Percentiles rank a stretch among this genome's conserved stretches.
phyloP scores from a whole-genome alignment of 1,140 invertebrate genomes.

The Drosophila navojoa region DNA sequence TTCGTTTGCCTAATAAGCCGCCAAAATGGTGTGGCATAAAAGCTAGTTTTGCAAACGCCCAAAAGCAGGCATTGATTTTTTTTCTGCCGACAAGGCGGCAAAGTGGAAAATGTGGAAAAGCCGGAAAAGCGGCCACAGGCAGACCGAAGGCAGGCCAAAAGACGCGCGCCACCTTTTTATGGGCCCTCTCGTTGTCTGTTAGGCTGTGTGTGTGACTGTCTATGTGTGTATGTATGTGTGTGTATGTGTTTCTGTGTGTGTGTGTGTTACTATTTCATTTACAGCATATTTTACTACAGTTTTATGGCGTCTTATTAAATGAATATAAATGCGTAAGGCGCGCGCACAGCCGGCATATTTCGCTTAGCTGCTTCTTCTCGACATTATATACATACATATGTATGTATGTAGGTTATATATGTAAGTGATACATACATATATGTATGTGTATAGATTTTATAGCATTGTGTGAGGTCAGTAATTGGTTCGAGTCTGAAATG shows the following conservation, averaged over 20 bases:
- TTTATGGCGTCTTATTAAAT: conserved; percentile 78
- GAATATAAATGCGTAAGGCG: conserved; percentile 66
- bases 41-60: conserved; percentile 33
- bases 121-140: conserved; percentile 1
- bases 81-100: not conserved
- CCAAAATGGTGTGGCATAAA: conserved; percentile 37
- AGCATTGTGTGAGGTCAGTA: conserved; percentile 69
- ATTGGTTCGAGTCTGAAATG: conserved; percentile 42
- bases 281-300: conserved; percentile 76
- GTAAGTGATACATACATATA: conserved; percentile 16
- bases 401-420: not conserved
- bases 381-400: too few species aligned
- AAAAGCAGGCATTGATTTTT: conserved; percentile 65
- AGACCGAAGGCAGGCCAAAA: conserved; percentile 6
- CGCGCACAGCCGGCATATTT: conserved; percentile 26
- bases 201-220: conserved; percentile 28
- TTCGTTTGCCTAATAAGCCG: conserved; percentile 57
- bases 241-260: conserved; percentile 30
- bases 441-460: too few species aligned
- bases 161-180: conserved; percentile 58
- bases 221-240: conserved; percentile 25
- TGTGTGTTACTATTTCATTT: conserved; percentile 72
- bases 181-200: conserved; percentile 43
- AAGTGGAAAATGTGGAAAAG: not conserved
- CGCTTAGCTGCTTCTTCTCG: not conserved